Evolutionary conservation across 2,888 invertebrate genomes (phyloP).

Genomic region (Trichacis sp.): DNA sequence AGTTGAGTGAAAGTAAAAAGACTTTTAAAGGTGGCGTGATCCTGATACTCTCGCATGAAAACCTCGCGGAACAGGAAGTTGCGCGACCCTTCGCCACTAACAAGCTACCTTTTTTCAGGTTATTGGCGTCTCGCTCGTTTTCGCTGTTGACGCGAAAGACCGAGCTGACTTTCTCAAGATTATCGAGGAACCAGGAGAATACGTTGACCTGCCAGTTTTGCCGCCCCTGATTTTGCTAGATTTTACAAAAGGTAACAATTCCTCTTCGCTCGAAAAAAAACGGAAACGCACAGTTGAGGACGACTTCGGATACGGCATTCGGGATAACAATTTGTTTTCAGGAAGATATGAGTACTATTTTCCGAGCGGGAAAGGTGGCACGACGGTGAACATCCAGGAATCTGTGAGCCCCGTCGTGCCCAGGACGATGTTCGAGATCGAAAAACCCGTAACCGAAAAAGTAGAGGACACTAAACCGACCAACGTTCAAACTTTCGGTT

Average conservation of each 20-base stretch:
- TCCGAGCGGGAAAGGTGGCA: conserved; percentile 62
- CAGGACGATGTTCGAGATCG: conserved; percentile 59
- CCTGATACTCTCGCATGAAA: too few relatives aligned
- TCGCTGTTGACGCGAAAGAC: conserved; percentile 38
- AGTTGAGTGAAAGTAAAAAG: conserved; percentile 58
- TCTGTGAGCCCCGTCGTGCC: conserved; percentile 62
- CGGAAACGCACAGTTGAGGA: conserved; percentile 80
- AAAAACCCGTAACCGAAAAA: conserved; percentile 47
- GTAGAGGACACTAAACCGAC: conserved; percentile 15
- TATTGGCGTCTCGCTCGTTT: conserved; percentile 46
- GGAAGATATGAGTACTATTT: conserved; percentile 62
- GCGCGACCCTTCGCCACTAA: conserved; percentile 22
- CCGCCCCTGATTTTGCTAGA: conserved; percentile 64
- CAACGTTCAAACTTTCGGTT: conserved; percentile 2
- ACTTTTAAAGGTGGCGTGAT: conserved; percentile 38
- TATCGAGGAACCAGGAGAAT: conserved; percentile 24
- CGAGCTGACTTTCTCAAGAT: conserved; percentile 16
- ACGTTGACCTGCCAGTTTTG: conserved; percentile 54
- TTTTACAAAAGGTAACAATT: conserved; percentile 56
- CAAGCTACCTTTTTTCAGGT: conserved; percentile 53
- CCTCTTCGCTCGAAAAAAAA: conserved; percentile 56
- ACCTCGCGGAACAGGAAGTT: conserved; percentile 22
- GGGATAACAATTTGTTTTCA: conserved; percentile 67
- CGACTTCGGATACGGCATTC: conserved; percentile 78
- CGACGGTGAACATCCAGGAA: conserved; percentile 65